Conservation (phyloP, 2,797 vertebrate genomes). For the Chloroceryle amazona region DNA sequence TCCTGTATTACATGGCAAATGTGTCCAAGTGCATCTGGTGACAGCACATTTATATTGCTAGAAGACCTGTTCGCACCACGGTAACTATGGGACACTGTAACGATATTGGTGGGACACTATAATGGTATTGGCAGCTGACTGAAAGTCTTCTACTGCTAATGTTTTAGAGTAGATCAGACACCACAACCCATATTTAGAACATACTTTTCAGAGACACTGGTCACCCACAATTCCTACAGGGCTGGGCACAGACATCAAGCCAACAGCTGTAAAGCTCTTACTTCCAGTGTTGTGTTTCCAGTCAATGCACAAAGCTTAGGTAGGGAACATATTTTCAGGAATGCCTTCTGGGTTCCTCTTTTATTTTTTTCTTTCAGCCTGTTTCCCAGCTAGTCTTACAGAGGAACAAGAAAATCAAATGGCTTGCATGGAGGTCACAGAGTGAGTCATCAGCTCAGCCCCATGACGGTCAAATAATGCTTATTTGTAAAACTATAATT, state of each 20-base stretch:
- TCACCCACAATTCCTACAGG: conserved; percentile 57
- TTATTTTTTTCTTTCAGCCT: neutral
- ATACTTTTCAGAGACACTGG: conserved; percentile 50
- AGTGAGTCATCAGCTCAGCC: conserved; percentile 77
- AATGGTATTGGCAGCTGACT: conserved; percentile 18
- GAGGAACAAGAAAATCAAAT: conserved; percentile 64
- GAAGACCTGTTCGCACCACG: neutral
- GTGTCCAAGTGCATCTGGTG: neutral
- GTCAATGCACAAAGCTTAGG: conserved; percentile 45
- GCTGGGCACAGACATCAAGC: conserved; percentile 20
- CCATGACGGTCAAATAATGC: conserved; percentile 61
- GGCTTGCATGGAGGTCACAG: conserved; percentile 56
- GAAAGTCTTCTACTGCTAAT: conserved; percentile 8
- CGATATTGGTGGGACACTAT: neutral
- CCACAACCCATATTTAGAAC: conserved; percentile 53
- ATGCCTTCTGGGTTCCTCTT: conserved; percentile 16
- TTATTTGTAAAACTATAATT: conserved; percentile 81
- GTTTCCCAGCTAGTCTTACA: conserved; percentile 2
- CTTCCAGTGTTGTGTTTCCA: conserved; percentile 38
- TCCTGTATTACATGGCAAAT: neutral
- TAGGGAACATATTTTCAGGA: conserved; percentile 28
- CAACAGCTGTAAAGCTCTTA: conserved; percentile 40
- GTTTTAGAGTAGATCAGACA: conserved; percentile 42
- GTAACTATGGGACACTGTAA: neutral
- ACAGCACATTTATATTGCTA: neutral